Base-by-base conservation (phyloP, 2,113 vertebrate genomes). In the Xerus inauris region DNA sequence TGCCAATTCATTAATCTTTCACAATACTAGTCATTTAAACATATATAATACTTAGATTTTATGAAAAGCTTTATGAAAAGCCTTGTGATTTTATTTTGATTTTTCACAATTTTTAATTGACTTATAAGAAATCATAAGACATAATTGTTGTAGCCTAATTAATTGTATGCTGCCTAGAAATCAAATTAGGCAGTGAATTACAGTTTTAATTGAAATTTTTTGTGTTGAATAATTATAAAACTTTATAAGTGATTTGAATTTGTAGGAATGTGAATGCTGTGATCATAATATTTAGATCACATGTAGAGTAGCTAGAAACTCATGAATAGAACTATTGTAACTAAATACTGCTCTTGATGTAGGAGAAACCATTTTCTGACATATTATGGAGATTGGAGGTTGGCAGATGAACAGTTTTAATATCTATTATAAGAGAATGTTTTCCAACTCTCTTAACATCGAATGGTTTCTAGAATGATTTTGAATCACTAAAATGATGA, bases 1-100 rank as follows among this genome's bases (percentile, higher is more conserved):
- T 86, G 96, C 94, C 96, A 97, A 54, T 83, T 89, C 93, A 89
- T 89, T 96, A 94, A 73, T 87, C 81, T 95, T 91, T 64, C 62
- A 91, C 38, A 95, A 32, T 94, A 82, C 40, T 47, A 87, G 38
- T 38, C 35, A 93, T 89, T 96, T 91, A 89, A 73, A 89, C 80
- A 24, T 75, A n/a, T 30, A 9, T 64, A n/a, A 30, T 73, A 47
- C 30, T 76, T 94, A 95, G 5, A 91, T 71, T 86, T 94, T 57
- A 51, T 54, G 22, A 73, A 82, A 95, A 95, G 13, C 19, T 32
- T 87, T 57, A 51, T 62, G 32, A 72, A 82, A 95, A 95, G 16
- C 11, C n/a, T 87, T 77, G 57, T 59, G 69, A 76, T 87, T 87
- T 88, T 76, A 38, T 38, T 94, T 93, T 49, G 19, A 88, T 32